Percentiles rank a stretch among this genome's conserved stretches.
These are phyloP conservation scores for Leptobrachium ailaonicum DNA, from an alignment of 2,113 vertebrate species.

Conservation along the genomic window DNA sequence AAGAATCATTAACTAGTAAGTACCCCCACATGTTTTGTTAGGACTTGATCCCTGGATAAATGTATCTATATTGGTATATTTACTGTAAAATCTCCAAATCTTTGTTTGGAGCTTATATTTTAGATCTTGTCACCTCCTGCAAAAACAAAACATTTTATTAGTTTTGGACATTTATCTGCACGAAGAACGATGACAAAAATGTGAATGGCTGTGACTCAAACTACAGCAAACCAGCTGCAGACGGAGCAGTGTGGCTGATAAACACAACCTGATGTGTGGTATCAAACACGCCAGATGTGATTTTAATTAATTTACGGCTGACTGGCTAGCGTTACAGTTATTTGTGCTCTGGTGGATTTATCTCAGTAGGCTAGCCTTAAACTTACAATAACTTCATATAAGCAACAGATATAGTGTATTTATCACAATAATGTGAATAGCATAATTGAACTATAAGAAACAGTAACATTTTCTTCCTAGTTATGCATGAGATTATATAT, in stretches of 20 bases:
- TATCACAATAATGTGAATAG: background rate
- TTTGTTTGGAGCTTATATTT: no score
- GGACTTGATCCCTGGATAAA: no score
- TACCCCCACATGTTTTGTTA: no score
- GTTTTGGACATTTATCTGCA: no score
- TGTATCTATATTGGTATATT: no score
- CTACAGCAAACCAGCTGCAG: slow-evolving; percentile 30
- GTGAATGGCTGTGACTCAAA: slow-evolving; percentile 6
- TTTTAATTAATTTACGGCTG: slow-evolving; percentile 41
- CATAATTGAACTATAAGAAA: background rate
- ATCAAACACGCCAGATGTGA: slow-evolving; percentile 47
- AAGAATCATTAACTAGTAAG: no score
- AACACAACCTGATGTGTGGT: slow-evolving; percentile 43
- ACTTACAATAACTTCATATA: slow-evolving; percentile 19
- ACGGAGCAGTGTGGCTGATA: slow-evolving; percentile 36
- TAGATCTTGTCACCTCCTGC: no score
- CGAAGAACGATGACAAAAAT: background rate
- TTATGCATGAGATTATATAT: no score
- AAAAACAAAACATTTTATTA: no score
- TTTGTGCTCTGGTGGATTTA: slow-evolving; percentile 28
- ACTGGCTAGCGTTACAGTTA: slow-evolving; percentile 21
- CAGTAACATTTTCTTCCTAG: no score
- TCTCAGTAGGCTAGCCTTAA: slow-evolving; percentile 36
- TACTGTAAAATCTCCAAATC: no score
- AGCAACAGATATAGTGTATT: background rate